Percentiles rank a stretch among this genome's conserved stretches.
phyloP scores from a whole-genome alignment of 2,888 invertebrate species.

The Thecocarcelia acutangulata region DNA sequence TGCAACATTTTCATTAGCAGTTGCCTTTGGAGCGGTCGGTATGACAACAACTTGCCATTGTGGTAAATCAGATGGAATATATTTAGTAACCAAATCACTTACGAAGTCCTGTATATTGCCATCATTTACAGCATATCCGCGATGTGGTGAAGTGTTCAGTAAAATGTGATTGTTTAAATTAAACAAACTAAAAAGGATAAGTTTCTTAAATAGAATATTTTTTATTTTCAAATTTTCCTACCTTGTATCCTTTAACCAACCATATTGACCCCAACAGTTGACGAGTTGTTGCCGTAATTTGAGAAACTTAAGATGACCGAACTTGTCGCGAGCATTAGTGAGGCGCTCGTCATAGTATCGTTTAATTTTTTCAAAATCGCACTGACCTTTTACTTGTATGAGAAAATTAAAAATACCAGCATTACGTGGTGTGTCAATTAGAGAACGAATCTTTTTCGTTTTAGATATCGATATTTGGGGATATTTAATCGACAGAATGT shows the following conservation, averaged over 20 bases:
- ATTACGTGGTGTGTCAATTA: constrained; percentile 88
- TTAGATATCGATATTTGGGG: constrained; percentile 84
- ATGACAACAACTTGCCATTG: constrained; percentile 92
- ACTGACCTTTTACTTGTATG: constrained; percentile 84
- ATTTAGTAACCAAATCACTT: constrained; percentile 89
- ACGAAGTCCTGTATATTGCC: constrained; percentile 90
- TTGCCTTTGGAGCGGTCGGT: constrained; percentile 81
- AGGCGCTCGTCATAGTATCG: constrained; percentile 82
- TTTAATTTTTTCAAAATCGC: constrained; percentile 83
- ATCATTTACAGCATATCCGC: constrained; percentile 87
- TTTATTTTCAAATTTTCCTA: constrained; percentile 68
- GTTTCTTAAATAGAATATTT: background rate
- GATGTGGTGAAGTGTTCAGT: constrained; percentile 84
- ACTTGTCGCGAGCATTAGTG: constrained; percentile 83
- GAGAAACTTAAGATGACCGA: constrained; percentile 85
- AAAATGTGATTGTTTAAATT: constrained; percentile 87
- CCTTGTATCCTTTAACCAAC: constrained; percentile 84
- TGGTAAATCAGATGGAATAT: constrained; percentile 86
- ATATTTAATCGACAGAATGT: constrained; percentile 83
- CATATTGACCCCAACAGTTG: constrained; percentile 89
- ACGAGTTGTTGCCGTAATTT: constrained; percentile 86
- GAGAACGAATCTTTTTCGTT: constrained; percentile 85
- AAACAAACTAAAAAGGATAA: constrained; percentile 74
- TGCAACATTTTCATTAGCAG: constrained; percentile 52
- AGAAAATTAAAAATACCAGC: constrained; percentile 88